Evolutionary conservation across 2,888 invertebrate genomes (phyloP).

Genomic region (Perdita meconis): DNA sequence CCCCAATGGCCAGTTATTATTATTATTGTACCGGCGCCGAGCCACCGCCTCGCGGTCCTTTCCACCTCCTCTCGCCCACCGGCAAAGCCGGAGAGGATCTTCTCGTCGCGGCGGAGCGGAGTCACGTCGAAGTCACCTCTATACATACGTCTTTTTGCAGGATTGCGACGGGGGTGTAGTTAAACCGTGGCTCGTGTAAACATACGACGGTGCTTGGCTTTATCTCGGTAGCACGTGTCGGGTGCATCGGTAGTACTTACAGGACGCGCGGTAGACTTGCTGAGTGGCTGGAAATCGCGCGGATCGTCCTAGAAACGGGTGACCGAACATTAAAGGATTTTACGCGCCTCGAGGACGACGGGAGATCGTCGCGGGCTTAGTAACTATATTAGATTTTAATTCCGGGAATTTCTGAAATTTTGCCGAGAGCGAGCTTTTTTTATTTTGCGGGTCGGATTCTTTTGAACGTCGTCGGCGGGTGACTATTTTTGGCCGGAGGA

Average conservation of each 20-base stretch:
- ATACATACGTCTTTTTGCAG: slow-evolving; percentile 25
- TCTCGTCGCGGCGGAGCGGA: slow-evolving; percentile 12
- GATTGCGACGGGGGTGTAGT: slow-evolving; percentile 4
- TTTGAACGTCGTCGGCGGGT: too few relatives aligned
- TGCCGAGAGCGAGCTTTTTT: too few relatives aligned
- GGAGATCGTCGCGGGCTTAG: too few relatives aligned
- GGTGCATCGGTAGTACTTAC: background rate
- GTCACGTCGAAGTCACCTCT: slow-evolving; percentile 56
- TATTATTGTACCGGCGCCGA: slow-evolving; percentile 63
- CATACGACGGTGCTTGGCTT: slow-evolving; percentile 12
- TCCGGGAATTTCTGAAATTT: too few relatives aligned
- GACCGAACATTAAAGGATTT: background rate
- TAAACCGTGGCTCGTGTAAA: slow-evolving; percentile 25
- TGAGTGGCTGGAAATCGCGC: slow-evolving; percentile 5
- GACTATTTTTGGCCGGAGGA: too few relatives aligned
- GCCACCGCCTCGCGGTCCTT: slow-evolving; percentile 14
- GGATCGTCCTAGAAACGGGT: background rate
- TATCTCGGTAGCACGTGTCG: slow-evolving; percentile 22
- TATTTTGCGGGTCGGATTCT: too few relatives aligned
- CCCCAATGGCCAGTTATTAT: slow-evolving; percentile 72
- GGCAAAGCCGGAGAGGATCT: too few relatives aligned
- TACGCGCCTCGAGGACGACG: too few relatives aligned
- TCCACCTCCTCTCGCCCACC: slow-evolving; percentile 27
- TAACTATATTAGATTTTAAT: too few relatives aligned
- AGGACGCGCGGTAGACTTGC: background rate